These are phyloP conservation scores for Betta splendens DNA, from an alignment of 2,797 vertebrate species.

Conservation along the genomic window DNA sequence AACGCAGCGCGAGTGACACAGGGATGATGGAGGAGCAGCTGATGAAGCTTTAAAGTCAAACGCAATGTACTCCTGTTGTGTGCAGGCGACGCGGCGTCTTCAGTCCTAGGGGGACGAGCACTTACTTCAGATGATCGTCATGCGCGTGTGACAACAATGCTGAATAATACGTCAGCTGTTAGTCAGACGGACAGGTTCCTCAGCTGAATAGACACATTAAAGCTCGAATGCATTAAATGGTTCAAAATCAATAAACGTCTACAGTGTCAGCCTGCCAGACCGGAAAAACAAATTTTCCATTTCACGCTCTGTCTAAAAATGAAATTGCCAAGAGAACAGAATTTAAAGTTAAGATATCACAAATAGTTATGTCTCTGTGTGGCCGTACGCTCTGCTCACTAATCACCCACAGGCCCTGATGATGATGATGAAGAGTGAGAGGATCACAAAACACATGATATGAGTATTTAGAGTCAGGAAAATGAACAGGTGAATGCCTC, in stretches of 20 bases:
- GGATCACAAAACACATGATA: conserved; percentile 12
- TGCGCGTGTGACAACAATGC: conserved; percentile 14
- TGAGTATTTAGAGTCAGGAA: no score
- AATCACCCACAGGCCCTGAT: conserved; percentile 8
- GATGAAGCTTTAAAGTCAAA: conserved; percentile 9
- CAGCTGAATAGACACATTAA: conserved; percentile 47
- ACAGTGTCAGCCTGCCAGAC: conserved; percentile 43
- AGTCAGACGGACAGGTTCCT: conserved; percentile 46
- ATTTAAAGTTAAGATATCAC: conserved; percentile 53
- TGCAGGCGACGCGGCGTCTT: conserved; percentile 18
- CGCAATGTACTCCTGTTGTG: neutral
- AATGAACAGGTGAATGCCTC: no score
- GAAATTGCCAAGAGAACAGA: conserved; percentile 61
- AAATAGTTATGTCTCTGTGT: conserved; percentile 22
- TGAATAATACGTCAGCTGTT: conserved; percentile 50
- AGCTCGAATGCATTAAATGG: conserved; percentile 61
- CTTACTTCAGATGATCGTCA: conserved; percentile 10
- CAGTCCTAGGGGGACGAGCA: neutral
- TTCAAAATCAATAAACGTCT: conserved; percentile 66
- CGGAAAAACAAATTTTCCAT: conserved; percentile 61
- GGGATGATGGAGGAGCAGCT: neutral
- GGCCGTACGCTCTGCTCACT: conserved; percentile 12
- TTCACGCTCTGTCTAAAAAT: conserved; percentile 67
- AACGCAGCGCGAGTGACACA: conserved; percentile 8
- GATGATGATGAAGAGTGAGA: conserved; percentile 13